phyloP scores from a whole-genome alignment of 2,113 vertebrate species.

The Chionomys nivalis region DNA sequence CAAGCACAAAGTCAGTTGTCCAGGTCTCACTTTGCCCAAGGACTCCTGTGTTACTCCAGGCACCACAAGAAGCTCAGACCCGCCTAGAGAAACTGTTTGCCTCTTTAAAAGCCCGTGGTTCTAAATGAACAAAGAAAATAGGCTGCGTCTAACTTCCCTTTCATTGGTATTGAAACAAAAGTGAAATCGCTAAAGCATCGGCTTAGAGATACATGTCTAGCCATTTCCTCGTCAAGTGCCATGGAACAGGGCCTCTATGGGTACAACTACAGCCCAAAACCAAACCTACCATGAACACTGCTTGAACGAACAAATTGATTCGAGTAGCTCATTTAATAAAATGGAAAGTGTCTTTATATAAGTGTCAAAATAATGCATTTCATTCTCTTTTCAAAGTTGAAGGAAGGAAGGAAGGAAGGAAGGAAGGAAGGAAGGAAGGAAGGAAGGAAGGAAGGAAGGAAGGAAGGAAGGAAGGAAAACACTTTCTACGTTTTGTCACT shows the following conservation, averaged over 20 bases:
- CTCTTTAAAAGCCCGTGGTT: slow-evolving; percentile 5
- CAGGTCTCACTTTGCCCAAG: background rate
- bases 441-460: too few species aligned
- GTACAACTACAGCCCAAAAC: background rate
- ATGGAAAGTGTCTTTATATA: background rate
- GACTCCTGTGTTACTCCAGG: background rate
- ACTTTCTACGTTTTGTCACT: background rate
- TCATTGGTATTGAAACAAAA: slow-evolving; percentile 32
- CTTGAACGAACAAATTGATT: slow-evolving; percentile 8
- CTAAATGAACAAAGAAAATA: slow-evolving; percentile 12
- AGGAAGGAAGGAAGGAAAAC: too few species aligned
- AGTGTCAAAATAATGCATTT: background rate
- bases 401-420: too few species aligned
- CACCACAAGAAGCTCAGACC: background rate
- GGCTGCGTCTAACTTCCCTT: slow-evolving; percentile 18
- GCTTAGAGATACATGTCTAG: background rate
- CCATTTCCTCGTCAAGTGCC: background rate
- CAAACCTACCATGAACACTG: background rate
- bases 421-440: too few species aligned
- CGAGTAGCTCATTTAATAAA: slow-evolving; percentile 1
- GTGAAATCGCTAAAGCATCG: background rate
- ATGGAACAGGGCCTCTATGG: background rate
- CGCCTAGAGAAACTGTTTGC: background rate
- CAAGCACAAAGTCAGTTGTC: background rate
- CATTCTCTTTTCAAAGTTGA: background rate